Evolutionary conservation across 2,888 invertebrate species (phyloP), one percentile per base, ranked within the genome.

Genomic region (Idaea aversata): DNA sequence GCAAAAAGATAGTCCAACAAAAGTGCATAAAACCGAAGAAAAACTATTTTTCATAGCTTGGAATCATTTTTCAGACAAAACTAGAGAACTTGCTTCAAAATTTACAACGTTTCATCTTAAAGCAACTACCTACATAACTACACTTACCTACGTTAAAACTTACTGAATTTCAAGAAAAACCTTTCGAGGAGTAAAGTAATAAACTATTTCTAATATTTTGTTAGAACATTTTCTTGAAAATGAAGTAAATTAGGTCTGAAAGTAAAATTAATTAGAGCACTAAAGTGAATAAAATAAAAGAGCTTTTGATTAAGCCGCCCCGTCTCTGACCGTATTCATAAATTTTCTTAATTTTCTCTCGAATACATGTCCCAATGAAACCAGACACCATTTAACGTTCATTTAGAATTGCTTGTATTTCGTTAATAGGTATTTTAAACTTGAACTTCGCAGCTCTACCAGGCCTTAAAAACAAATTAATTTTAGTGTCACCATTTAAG

Each of bases 301-400:
- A 65, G 62, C 63, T 63, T 66, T 65, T 67, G 61, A 72, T 70
- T 66, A 68, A 61, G n/a, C 35, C 13, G 60, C 57, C 15, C 34
- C 47, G 47, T 38, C 60, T 60, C 34, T 13, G 13, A 34, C 34
- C 34, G 34, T 59, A 13, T 59, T 16, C 59, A 25, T 59, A 59
- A 59, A 59, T 16, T 59, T 34, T 34, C 59, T 34, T 59, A 59
- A 59, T 59, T 59, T 59, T 59, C 59, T 25, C 34, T 59, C 15
- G 10, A 59, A 59, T 47, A 47, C 47, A 47, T 47, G 47, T 47
- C 47, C 13, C 47, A 47, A 47, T 47, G 47, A 47, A 47, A 47
- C 47, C 47, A 47, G 47, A 6, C 47, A 47, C 47, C 47, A 47
- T 47, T 47, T 47, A 47, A 47, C 13, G 47, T 47, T 47, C 47